A percentile compares a stretch with the other conserved stretches of the same genome.
Evolutionary conservation across 2,888 invertebrate species (phyloP).

Genomic region (Xestoiulus laeticollis): DNA sequence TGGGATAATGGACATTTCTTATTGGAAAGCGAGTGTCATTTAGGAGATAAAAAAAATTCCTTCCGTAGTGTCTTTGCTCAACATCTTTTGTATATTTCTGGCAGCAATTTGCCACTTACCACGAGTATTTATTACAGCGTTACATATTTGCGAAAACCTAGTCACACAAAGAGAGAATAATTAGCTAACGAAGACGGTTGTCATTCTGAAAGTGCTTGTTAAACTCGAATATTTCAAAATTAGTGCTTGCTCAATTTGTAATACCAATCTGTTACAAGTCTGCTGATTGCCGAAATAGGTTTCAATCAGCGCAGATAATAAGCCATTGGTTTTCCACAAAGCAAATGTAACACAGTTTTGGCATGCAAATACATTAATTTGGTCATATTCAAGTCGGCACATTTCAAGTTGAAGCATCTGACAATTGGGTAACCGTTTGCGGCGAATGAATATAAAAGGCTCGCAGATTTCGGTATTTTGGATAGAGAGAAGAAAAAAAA

Average conservation of each 20-base stretch:
- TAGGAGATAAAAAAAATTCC: not conserved
- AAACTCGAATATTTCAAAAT: no score
- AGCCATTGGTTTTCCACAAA: no score
- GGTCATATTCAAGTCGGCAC: not conserved
- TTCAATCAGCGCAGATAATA: no score
- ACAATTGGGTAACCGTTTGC: not conserved
- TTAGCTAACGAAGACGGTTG: not conserved
- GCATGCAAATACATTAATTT: no score
- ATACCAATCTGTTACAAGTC: no score
- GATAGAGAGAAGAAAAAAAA: no score
- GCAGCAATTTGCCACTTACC: not conserved
- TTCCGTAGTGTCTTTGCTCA: not conserved
- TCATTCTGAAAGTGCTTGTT: not conserved
- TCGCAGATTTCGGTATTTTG: not conserved
- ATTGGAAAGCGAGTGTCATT: not conserved
- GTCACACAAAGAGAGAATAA: not conserved
- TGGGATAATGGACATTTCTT: not conserved
- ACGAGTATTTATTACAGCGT: not conserved
- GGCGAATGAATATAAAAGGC: not conserved
- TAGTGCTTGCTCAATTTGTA: no score
- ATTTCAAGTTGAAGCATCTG: not conserved
- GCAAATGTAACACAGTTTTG: no score
- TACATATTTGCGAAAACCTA: no score
- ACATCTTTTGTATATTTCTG: not conserved
- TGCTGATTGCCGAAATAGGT: no score